Evolutionary conservation across 37 sponge, comb jelly and placozoan genomes (phyloP).

Genomic region (Sycon ciliatum): DNA sequence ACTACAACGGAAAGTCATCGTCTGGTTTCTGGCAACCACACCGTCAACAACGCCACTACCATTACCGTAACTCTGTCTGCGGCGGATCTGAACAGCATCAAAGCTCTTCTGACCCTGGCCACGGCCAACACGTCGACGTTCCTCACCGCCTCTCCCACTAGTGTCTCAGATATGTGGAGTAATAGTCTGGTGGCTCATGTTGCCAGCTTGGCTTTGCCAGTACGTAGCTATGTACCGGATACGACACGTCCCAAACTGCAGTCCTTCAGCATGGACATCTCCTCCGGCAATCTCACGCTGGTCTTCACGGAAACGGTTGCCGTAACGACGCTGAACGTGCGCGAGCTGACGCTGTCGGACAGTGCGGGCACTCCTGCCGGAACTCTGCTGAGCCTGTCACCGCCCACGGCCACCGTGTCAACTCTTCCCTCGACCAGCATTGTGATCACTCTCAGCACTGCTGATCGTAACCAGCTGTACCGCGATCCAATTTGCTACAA

Average conservation of each 20-base stretch:
- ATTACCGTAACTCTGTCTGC: constrained; percentile 42
- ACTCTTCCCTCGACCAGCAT: constrained; percentile 32
- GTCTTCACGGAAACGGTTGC: constrained; percentile 77
- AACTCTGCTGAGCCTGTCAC: constrained; percentile 19
- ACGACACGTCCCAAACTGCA: constrained; percentile 32
- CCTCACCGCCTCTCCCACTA: constrained; percentile 33
- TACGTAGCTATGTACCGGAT: constrained; percentile 46
- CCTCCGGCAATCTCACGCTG: constrained; percentile 30
- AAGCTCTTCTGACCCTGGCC: constrained; percentile 52
- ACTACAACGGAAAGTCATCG: constrained; percentile 11
- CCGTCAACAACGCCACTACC: constrained; percentile 12
- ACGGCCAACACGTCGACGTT: constrained; percentile 34
- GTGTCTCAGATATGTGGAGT: constrained; percentile 58
- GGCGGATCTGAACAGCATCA: constrained; percentile 55
- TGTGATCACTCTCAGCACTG: constrained; percentile 26
- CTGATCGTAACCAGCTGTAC: constrained; percentile 58
- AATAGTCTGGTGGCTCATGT: constrained; percentile 30
- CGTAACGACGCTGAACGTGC: constrained; percentile 37
- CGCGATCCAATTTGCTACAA: constrained; percentile 41
- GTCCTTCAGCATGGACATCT: constrained; percentile 43
- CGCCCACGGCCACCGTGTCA: neutral
- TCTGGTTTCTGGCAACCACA: constrained; percentile 21
- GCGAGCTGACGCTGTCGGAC: constrained; percentile 37
- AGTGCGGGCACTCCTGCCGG: constrained; percentile 11
- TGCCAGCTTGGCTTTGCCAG: constrained; percentile 8